These are phyloP conservation scores for Lithophane socia DNA, from an alignment of 2,888 invertebrate species.

Conservation along the genomic window DNA sequence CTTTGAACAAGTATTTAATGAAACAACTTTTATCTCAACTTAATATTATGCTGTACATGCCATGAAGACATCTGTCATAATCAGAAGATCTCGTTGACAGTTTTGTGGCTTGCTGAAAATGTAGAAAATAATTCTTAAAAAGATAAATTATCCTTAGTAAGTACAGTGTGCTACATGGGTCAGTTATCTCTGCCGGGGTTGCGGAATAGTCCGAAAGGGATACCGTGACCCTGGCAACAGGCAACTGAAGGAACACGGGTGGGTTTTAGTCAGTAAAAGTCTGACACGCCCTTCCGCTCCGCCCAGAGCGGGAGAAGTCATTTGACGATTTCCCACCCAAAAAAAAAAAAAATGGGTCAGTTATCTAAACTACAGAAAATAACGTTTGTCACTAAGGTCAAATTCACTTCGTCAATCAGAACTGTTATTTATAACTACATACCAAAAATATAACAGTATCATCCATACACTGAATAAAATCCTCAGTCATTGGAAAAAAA, in stretches of 20 bases:
- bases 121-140: background rate
- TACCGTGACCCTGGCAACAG: no score
- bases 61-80: background rate
- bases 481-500: conserved; percentile 25
- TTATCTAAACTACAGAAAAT: background rate
- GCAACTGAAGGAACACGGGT: no score
- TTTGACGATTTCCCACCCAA: no score
- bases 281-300: no score
- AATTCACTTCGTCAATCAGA: background rate
- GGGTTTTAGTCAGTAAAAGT: no score
- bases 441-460: conserved; percentile 10
- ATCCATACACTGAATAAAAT: conserved; percentile 20
- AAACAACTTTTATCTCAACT: background rate
- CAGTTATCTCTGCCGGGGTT: no score
- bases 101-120: background rate
- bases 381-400: background rate
- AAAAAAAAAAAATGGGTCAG: no score
- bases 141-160: background rate
- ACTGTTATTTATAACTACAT: background rate
- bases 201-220: no score
- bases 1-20: background rate
- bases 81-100: background rate
- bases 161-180: background rate
- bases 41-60: background rate
- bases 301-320: no score